Base-by-base conservation (phyloP, 2,113 vertebrate species). In the Oreochromis aureus region DNA sequence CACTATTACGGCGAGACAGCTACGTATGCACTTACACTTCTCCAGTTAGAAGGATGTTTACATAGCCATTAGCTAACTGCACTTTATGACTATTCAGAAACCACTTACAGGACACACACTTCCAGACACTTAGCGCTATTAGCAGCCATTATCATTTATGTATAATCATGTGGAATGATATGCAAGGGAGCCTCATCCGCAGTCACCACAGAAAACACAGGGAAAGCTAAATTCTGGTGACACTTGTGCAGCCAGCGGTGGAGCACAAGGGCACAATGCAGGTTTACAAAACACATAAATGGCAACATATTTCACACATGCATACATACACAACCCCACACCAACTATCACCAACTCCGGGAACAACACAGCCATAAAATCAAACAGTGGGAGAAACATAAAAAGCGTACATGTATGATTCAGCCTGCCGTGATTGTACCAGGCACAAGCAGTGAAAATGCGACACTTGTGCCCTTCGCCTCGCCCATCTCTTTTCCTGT, bases 111-210 rank as follows among this genome's bases (percentile, higher is more conserved):
- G 76, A 91, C 87, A 90, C 78, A 90, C 90, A 90, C 81, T 93
- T 89, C 6, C 46, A 93, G 71, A 93, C 87, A 93, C 86, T 93
- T 89, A 80, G 8, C 76, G 87, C 86, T 89, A 92, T 93, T 94
- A 93, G 86, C 32, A 61, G 54, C 80, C 91, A 94, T 94, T 94
- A 92, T 84, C 85, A 91, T 85, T 83, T 80, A 71, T 87, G 88
- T 87, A 91, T 93, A 95, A 93, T 94, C 84, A 90, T 90, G 85
- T 89, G 88, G 84, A 87, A 91, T 92, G 85, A 88, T 92, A 84
- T 90, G 79, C 27, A 27, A 88, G 79, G 84, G 81, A 86, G 59
- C 76, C 82, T 88, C 84, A 34, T 87, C 86, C 36, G 85, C 56
- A 79, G 89, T 34, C 66, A 56, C 39, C 56, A 79, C 36, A 58